Percentiles rank a stretch among this genome's conserved stretches.
Conservation (phyloP, 2,797 vertebrate genomes). For the Holocentrus rufus region DNA sequence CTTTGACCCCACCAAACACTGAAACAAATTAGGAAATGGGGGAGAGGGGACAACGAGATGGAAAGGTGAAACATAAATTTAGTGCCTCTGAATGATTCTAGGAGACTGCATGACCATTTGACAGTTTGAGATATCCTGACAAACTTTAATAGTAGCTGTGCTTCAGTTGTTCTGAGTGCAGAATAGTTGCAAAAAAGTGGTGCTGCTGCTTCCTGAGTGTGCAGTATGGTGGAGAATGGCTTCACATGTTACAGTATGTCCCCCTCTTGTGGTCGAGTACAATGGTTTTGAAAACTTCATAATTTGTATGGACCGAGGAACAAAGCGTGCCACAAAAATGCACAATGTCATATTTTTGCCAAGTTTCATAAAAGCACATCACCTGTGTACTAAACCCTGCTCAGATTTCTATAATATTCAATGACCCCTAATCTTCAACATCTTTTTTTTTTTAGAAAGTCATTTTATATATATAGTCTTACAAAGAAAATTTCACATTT, state of each 20-base stretch:
- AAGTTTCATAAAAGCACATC: not conserved
- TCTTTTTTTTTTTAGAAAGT: not conserved
- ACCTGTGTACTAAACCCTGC: not conserved
- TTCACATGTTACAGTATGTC: conserved; percentile 63
- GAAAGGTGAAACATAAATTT: conserved; percentile 29
- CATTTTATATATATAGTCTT: not conserved
- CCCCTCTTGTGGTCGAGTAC: conserved; percentile 76
- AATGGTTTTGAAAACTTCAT: conserved; percentile 14
- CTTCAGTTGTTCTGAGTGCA: conserved; percentile 11
- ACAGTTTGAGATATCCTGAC: not conserved
- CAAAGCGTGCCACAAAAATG: conserved; percentile 6
- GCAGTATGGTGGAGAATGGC: conserved; percentile 22
- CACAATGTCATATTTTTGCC: not conserved
- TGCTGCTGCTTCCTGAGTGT: not conserved
- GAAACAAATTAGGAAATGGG: conserved; percentile 87
- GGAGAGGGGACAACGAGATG: conserved; percentile 24
- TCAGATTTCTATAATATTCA: not conserved
- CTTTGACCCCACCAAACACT: conserved; percentile 86
- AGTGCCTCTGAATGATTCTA: conserved; percentile 17
- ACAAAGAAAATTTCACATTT: not conserved
- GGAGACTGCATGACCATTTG: not conserved
- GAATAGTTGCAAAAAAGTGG: conserved; percentile 10
- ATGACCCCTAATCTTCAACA: not conserved
- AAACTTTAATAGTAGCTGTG: not conserved
- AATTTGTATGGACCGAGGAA: not conserved